Evolutionary conservation across 2,797 vertebrate genomes (phyloP).

Genomic region (Etheostoma perlongum): DNA sequence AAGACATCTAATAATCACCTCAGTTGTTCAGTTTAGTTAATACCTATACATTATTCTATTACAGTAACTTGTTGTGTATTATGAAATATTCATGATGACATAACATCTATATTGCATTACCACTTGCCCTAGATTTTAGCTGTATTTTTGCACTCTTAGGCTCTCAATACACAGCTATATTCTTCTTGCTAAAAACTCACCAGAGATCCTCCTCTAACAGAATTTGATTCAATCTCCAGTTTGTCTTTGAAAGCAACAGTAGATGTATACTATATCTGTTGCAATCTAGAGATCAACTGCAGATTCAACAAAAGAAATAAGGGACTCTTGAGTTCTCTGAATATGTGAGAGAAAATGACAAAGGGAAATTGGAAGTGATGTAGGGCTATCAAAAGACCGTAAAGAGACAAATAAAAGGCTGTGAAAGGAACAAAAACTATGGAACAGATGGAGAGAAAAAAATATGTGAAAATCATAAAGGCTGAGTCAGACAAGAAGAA

Average conservation of each 20-base stretch:
- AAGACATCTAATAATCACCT: slow-evolving; percentile 53
- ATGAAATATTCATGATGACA: slow-evolving; percentile 74
- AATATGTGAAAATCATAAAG: slow-evolving; percentile 64
- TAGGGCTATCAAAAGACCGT: slow-evolving; percentile 53
- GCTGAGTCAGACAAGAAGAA: slow-evolving; percentile 51
- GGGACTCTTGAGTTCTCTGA: slow-evolving; percentile 46
- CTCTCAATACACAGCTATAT: slow-evolving; percentile 28
- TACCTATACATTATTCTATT: slow-evolving; percentile 64
- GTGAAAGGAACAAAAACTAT: slow-evolving; percentile 42
- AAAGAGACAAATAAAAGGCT: slow-evolving; percentile 60
- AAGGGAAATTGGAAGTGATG: slow-evolving; percentile 56
- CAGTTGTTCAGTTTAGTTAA: slow-evolving; percentile 47
- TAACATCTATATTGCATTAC: slow-evolving; percentile 81
- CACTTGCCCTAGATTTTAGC: slow-evolving; percentile 75
- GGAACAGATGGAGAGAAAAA: slow-evolving; percentile 73
- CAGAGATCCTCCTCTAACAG: slow-evolving; percentile 50
- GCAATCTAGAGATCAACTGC: slow-evolving; percentile 64
- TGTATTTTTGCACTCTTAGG: slow-evolving; percentile 62
- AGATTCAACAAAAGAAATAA: slow-evolving; percentile 62
- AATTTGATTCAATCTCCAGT: slow-evolving; percentile 46
- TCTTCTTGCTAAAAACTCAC: slow-evolving; percentile 48
- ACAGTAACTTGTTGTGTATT: slow-evolving; percentile 63
- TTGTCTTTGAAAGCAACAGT: slow-evolving; percentile 40
- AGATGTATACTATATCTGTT: slow-evolving; percentile 42
- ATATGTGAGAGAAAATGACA: slow-evolving; percentile 52